phyloP scores from a whole-genome alignment of 2,797 vertebrate genomes.

The Lacerta viridis region DNA sequence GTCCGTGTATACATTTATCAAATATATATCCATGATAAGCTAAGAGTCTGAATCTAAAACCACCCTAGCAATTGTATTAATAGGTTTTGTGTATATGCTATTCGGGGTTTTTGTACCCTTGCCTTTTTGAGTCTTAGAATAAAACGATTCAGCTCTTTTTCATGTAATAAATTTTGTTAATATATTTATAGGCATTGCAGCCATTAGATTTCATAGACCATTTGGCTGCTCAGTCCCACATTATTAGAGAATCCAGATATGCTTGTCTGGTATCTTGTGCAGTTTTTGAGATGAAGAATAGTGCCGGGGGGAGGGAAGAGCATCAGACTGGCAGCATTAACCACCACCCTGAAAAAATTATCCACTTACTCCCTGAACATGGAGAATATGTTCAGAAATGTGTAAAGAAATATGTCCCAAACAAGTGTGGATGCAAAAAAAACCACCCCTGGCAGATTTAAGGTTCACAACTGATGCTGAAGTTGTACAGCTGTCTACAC shows the following conservation, averaged over 20 bases:
- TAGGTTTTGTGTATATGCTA: too few relatives aligned
- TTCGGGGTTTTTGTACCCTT: too few relatives aligned
- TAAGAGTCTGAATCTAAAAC: too few relatives aligned
- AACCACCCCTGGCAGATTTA: neutral
- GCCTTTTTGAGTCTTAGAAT: too few relatives aligned
- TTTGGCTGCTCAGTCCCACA: neutral
- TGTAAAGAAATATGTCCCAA: neutral
- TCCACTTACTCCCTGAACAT: neutral
- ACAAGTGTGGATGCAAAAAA: neutral
- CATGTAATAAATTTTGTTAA: too few relatives aligned
- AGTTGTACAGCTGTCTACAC: neutral
- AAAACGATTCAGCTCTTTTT: too few relatives aligned
- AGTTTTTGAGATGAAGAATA: neutral
- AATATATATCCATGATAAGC: too few relatives aligned
- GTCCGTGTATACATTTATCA: too few relatives aligned
- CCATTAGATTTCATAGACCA: neutral
- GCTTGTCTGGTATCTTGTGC: neutral
- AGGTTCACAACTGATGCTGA: neutral
- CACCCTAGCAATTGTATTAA: too few relatives aligned
- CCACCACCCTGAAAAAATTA: too few relatives aligned
- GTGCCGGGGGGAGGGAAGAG: neutral
- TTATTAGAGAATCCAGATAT: neutral
- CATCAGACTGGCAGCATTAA: too few relatives aligned
- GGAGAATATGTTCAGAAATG: neutral
- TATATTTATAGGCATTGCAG: neutral